A percentile compares a stretch with the other conserved stretches of the same genome.
phyloP scores from a whole-genome alignment of 2,888 invertebrate species.

The Drosophila longiperda region DNA sequence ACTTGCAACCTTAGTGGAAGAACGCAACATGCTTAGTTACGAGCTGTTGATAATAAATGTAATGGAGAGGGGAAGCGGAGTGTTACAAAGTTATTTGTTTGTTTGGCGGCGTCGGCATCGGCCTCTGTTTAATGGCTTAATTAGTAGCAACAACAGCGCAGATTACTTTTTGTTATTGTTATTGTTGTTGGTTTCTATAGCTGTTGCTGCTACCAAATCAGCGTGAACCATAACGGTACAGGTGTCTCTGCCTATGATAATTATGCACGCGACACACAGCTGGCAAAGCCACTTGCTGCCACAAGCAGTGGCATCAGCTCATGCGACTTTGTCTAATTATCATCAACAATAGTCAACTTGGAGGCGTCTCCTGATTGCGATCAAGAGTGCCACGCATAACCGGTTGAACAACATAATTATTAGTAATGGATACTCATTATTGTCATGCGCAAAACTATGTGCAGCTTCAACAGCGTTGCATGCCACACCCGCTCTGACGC shows the following conservation, averaged over 20 bases:
- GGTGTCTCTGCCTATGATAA: conserved; percentile 47
- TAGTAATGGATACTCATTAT: conserved; percentile 27
- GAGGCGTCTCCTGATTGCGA: conserved; percentile 67
- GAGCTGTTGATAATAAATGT: conserved; percentile 56
- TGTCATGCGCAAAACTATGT: conserved; percentile 48
- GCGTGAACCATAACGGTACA: conserved; percentile 71
- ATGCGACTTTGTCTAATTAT: conserved; percentile 70
- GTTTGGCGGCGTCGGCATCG: conserved; percentile 43
- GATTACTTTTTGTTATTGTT: conserved; percentile 1
- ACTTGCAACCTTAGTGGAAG: background rate
- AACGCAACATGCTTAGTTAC: conserved; percentile 51
- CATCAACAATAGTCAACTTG: conserved; percentile 76
- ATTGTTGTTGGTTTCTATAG: background rate
- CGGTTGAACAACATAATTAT: conserved; percentile 39
- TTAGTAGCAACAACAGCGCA: conserved; percentile 53
- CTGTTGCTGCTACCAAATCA: conserved; percentile 61
- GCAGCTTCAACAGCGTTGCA: conserved; percentile 4
- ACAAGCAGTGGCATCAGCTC: conserved; percentile 34
- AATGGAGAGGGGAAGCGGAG: background rate
- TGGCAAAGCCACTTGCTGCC: conserved; percentile 50
- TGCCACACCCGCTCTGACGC: conserved; percentile 49
- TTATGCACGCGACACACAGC: conserved; percentile 79
- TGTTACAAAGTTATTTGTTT: conserved; percentile 54
- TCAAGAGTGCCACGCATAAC: conserved; percentile 41
- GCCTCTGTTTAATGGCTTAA: conserved; percentile 75